Evolutionary conservation across 1,140 invertebrate species (phyloP).

Genomic region (Caenorhabditis remanei): DNA sequence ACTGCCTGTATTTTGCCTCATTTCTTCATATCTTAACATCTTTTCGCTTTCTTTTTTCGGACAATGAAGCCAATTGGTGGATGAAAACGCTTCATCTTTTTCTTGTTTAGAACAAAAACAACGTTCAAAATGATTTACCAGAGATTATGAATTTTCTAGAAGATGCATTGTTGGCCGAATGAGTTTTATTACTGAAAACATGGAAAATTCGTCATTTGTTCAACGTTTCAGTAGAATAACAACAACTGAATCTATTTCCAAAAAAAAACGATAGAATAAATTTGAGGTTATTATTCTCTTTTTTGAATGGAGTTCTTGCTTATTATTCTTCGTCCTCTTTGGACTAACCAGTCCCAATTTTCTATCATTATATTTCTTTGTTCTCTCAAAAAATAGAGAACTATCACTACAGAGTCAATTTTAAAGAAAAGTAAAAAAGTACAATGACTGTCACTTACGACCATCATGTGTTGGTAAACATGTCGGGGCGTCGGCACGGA

Average conservation of each 20-base stretch:
- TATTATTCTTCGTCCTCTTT: too few species aligned
- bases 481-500: conserved; percentile 20
- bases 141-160: neutral
- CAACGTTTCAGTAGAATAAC: too few species aligned
- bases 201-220: too few species aligned
- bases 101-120: conserved; percentile 8
- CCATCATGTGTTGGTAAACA: conserved; percentile 29
- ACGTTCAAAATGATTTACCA: neutral
- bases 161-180: too few species aligned
- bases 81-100: neutral
- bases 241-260: too few species aligned
- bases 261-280: too few species aligned
- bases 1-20: conserved; percentile 51
- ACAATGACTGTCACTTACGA: conserved; percentile 50
- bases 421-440: neutral
- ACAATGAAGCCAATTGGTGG: conserved; percentile 30
- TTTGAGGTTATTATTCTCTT: too few species aligned
- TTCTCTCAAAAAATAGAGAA: neutral
- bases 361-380: too few species aligned
- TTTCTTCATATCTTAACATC: conserved; percentile 55
- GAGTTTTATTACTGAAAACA: too few species aligned
- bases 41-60: conserved; percentile 52
- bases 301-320: too few species aligned
- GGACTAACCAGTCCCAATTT: too few species aligned
- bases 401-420: neutral